Evolutionary conservation across 2,113 vertebrate species (phyloP).

Genomic region (Crypturellus undulatus): DNA sequence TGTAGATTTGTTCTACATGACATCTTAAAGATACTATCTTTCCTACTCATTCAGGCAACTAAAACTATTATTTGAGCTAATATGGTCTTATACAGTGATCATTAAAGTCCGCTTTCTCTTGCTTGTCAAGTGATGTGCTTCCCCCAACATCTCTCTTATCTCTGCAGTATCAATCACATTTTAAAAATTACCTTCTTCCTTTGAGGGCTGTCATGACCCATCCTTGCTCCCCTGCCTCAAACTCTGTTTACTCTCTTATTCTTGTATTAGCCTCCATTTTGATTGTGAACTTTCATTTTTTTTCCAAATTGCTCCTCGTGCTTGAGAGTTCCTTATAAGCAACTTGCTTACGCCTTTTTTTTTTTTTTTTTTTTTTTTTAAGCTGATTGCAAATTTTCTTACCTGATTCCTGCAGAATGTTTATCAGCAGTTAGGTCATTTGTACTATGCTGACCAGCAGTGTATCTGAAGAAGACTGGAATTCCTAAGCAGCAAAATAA

Average conservation of each 20-base stretch:
- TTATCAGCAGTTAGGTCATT: background rate
- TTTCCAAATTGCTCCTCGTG: background rate
- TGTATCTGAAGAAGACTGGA: background rate
- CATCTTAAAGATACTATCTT: background rate
- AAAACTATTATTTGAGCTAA: background rate
- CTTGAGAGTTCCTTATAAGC: background rate
- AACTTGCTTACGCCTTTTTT: background rate
- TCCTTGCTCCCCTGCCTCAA: background rate
- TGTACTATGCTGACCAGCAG: background rate
- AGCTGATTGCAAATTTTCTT: background rate
- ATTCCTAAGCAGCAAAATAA: background rate
- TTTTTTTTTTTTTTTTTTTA: background rate
- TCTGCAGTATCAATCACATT: background rate
- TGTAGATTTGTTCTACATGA: slow-evolving; percentile 4
- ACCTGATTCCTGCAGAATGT: background rate
- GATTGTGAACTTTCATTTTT: background rate
- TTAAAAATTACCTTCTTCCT: background rate
- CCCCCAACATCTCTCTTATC: background rate
- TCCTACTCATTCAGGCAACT: background rate
- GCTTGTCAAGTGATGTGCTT: background rate
- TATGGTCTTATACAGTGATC: background rate
- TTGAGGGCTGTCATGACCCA: background rate
- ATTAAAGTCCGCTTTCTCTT: background rate
- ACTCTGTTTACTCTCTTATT: background rate
- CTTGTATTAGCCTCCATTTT: background rate